Conservation (phyloP, 2,113 vertebrate species). For the Girardinichthys multiradiatus region DNA sequence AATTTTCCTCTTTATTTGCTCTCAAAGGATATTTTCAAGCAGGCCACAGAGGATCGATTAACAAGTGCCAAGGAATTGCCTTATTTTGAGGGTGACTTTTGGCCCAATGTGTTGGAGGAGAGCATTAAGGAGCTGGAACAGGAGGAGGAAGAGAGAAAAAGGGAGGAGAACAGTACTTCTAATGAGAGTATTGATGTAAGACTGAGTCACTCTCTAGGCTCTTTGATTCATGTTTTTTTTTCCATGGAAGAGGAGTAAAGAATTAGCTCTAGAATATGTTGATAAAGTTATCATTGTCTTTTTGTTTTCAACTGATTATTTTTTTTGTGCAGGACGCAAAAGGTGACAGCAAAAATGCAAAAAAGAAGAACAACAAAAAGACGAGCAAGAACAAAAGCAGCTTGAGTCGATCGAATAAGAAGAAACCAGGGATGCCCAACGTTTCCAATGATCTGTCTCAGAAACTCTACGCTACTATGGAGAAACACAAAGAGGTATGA, state of each 20-base stretch:
- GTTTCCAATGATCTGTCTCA: slow-evolving; percentile 98
- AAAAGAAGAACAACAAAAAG: slow-evolving; percentile 99
- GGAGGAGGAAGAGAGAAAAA: slow-evolving; percentile 96
- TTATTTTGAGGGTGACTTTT: slow-evolving; percentile 98
- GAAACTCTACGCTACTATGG: slow-evolving; percentile 98
- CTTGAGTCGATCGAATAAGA: slow-evolving; percentile 95
- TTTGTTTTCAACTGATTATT: background rate
- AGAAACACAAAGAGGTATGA: slow-evolving; percentile 97
- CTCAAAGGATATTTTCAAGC: slow-evolving; percentile 95
- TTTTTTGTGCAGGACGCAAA: slow-evolving; percentile 86
- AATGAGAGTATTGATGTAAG: slow-evolving; percentile 98
- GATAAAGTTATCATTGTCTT: background rate
- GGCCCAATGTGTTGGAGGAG: slow-evolving; percentile 98
- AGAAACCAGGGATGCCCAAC: slow-evolving; percentile 97
- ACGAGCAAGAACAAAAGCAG: slow-evolving; percentile 99
- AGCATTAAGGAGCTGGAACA: slow-evolving; percentile 99
- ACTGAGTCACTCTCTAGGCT: background rate
- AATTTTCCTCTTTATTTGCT: slow-evolving; percentile 10
- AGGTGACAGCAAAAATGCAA: slow-evolving; percentile 97
- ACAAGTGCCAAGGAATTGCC: slow-evolving; percentile 98
- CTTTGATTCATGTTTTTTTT: background rate
- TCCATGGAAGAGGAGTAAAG: background rate
- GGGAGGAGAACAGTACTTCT: slow-evolving; percentile 96
- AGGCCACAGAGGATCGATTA: slow-evolving; percentile 96
- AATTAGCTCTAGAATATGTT: background rate